These are phyloP conservation scores for Anhinga rufa DNA, from an alignment of 2,113 vertebrate species.

Conservation along the genomic window DNA sequence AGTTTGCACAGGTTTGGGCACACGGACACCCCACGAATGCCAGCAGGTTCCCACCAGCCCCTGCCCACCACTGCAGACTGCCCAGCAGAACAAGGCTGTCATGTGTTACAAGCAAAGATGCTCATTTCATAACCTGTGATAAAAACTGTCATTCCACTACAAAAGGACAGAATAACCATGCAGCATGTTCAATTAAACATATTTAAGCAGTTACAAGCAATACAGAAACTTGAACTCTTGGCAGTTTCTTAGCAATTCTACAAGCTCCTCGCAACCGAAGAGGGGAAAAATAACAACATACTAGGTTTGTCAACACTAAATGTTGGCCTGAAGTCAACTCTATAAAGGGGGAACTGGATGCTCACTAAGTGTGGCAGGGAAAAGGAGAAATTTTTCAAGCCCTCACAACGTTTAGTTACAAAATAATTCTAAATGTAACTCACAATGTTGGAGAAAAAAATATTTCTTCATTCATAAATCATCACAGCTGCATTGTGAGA, in stretches of 20 bases:
- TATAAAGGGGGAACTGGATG: background rate
- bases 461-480: background rate
- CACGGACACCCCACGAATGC: fast-evolving
- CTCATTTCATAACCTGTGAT: background rate
- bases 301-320: background rate
- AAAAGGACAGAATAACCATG: background rate
- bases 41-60: background rate
- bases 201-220: background rate
- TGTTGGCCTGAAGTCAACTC: background rate
- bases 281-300: background rate
- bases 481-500: background rate
- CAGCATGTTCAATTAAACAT: background rate
- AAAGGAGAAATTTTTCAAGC: background rate
- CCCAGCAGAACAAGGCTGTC: fast-evolving
- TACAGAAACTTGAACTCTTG: background rate
- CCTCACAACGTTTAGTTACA: background rate
- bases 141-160: background rate
- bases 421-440: background rate
- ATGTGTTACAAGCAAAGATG: background rate
- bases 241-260: background rate
- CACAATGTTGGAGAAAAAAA: background rate
- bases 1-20: fast-evolving
- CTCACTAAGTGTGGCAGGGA: background rate
- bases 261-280: background rate
- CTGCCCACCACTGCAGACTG: background rate